These are phyloP conservation scores for Nasonia vitripennis DNA, from an alignment of 1,140 invertebrate genomes.

Conservation along the genomic window DNA sequence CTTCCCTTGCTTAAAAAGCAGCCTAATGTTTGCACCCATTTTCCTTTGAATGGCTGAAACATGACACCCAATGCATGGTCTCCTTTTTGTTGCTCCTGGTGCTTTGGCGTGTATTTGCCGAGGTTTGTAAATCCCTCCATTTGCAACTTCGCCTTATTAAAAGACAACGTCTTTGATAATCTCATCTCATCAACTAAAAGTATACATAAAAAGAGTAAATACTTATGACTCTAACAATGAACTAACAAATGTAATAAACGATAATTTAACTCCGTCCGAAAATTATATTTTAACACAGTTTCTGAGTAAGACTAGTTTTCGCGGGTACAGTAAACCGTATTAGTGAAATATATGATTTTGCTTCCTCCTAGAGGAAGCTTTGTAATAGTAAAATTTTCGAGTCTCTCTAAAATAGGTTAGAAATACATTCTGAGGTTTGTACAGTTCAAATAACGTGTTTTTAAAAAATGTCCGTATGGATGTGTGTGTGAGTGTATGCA, in stretches of 20 bases:
- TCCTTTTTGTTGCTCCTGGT: slow-evolving; percentile 47
- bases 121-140: slow-evolving; percentile 34
- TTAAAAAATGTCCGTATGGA: too few relatives aligned
- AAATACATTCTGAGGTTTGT: too few relatives aligned
- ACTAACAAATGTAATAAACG: background rate
- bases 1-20: slow-evolving; percentile 56
- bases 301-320: too few relatives aligned
- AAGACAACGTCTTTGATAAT: background rate
- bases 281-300: too few relatives aligned
- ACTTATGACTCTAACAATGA: background rate
- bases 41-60: slow-evolving; percentile 55
- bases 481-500: too few relatives aligned
- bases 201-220: background rate
- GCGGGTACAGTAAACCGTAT: too few relatives aligned
- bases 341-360: too few relatives aligned
- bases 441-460: too few relatives aligned
- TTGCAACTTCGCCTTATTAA: slow-evolving; percentile 7
- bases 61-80: slow-evolving; percentile 57
- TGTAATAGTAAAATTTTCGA: too few relatives aligned
- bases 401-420: too few relatives aligned
- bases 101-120: slow-evolving; percentile 45
- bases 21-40: slow-evolving; percentile 54
- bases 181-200: slow-evolving; percentile 24
- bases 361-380: too few relatives aligned
- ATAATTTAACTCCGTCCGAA: background rate